Conservation (phyloP, 2,113 vertebrate species). For the Halcyon senegalensis region DNA sequence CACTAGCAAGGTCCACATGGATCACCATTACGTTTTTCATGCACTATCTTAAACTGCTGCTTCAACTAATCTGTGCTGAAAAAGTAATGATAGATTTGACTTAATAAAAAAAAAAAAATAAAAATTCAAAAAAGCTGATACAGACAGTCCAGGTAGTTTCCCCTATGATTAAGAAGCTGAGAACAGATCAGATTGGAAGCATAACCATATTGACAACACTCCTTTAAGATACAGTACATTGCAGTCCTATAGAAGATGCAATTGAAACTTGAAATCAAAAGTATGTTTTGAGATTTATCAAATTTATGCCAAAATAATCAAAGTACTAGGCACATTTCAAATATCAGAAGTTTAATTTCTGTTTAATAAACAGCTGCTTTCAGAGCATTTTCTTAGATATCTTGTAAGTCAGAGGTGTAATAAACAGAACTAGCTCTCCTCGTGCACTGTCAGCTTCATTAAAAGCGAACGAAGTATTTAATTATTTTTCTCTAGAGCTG, state of each 20-base stretch:
- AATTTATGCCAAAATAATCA: background rate
- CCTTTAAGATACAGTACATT: background rate
- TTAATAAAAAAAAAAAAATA: background rate
- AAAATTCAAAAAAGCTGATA: background rate
- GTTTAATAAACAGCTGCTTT: background rate
- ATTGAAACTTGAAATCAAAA: background rate
- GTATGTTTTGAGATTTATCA: background rate
- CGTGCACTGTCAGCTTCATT: background rate
- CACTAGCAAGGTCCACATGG: background rate
- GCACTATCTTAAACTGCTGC: background rate
- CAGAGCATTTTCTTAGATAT: background rate
- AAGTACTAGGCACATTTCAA: background rate
- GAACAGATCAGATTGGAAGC: background rate
- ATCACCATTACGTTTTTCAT: background rate
- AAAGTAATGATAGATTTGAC: background rate
- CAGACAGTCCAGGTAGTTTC: background rate
- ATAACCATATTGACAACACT: rapidly evolving
- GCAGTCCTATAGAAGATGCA: background rate
- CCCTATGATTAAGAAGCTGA: background rate
- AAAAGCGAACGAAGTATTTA: background rate
- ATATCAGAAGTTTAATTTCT: background rate
- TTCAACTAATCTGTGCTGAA: background rate
- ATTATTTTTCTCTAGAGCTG: background rate
- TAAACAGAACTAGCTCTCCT: background rate
- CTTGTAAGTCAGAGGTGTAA: background rate